Evolutionary conservation across 2,888 invertebrate species (phyloP).

Genomic region (Synanthedon formicaeformis): DNA sequence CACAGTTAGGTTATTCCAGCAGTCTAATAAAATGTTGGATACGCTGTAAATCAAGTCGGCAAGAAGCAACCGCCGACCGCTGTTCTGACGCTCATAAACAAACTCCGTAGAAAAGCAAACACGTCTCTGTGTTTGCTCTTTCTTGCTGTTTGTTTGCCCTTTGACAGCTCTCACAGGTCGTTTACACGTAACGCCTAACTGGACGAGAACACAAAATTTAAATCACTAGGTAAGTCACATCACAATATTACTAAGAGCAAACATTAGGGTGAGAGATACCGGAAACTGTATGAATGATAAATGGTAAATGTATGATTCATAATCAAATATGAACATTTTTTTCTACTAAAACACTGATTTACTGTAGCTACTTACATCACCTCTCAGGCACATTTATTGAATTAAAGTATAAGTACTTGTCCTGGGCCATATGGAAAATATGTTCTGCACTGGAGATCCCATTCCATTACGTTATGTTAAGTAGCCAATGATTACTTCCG

Average conservation of each 20-base stretch:
- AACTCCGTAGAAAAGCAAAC: not conserved
- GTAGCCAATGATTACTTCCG: too few species aligned
- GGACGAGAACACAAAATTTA: slow-evolving; percentile 35
- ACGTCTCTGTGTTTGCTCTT: slow-evolving; percentile 25
- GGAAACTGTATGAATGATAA: not conserved
- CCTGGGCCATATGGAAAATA: too few species aligned
- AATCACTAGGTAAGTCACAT: slow-evolving; percentile 31
- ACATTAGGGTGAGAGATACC: not conserved
- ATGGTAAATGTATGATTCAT: not conserved
- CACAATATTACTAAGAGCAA: slow-evolving; percentile 12
- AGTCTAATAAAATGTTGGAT: not conserved
- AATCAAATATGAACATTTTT: not conserved
- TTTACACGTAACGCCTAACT: slow-evolving; percentile 61
- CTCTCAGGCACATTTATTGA: too few species aligned
- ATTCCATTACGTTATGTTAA: too few species aligned
- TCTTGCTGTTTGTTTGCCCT: slow-evolving; percentile 42
- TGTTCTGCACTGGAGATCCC: too few species aligned
- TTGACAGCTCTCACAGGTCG: slow-evolving; percentile 69
- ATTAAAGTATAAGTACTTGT: too few species aligned
- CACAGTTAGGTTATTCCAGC: too few species aligned
- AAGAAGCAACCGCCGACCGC: not conserved
- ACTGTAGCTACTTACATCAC: too few species aligned
- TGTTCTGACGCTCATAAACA: not conserved
- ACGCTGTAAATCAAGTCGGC: not conserved
- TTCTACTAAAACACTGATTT: not conserved